These are phyloP conservation scores for Pocillopora meandrina DNA, from an alignment of 92 coral and sea anemone species.

Conservation along the genomic window DNA sequence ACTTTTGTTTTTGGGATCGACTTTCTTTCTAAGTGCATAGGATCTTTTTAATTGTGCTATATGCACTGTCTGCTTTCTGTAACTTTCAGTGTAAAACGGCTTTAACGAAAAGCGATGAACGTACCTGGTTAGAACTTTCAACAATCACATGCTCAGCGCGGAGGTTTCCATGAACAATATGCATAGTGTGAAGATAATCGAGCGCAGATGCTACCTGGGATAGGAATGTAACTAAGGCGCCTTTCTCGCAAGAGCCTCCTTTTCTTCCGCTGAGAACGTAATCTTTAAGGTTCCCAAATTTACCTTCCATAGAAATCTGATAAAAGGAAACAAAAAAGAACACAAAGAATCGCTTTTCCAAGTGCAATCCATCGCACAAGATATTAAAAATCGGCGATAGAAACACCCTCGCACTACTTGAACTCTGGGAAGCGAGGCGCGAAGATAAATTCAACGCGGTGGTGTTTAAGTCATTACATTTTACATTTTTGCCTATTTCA, in stretches of 20 bases:
- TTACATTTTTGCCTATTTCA: too few relatives aligned
- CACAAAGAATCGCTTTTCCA: too few relatives aligned
- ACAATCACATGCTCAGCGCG: slow-evolving; percentile 18
- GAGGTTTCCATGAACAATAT: slow-evolving; percentile 11
- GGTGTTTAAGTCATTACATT: too few relatives aligned
- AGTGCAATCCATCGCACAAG: too few relatives aligned
- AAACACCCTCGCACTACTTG: too few relatives aligned
- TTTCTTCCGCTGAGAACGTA: background rate
- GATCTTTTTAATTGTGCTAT: background rate
- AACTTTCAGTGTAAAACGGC: too few relatives aligned
- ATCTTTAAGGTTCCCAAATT: slow-evolving; percentile 11
- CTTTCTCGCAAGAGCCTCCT: background rate
- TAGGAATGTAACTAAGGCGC: background rate
- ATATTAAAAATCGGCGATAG: too few relatives aligned
- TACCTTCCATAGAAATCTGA: background rate
- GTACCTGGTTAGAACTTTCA: background rate
- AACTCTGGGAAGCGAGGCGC: too few relatives aligned
- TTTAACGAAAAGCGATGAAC: background rate
- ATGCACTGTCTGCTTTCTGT: background rate
- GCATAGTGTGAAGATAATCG: background rate
- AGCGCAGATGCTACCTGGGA: slow-evolving; percentile 13
- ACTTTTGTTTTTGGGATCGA: background rate
- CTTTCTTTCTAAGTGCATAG: too few relatives aligned
- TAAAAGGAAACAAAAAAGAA: too few relatives aligned
- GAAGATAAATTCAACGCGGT: too few relatives aligned